A percentile compares a stretch with the other conserved stretches of the same genome.
phyloP scores from a whole-genome alignment of 2,113 vertebrate species.

The Puma concolor region DNA sequence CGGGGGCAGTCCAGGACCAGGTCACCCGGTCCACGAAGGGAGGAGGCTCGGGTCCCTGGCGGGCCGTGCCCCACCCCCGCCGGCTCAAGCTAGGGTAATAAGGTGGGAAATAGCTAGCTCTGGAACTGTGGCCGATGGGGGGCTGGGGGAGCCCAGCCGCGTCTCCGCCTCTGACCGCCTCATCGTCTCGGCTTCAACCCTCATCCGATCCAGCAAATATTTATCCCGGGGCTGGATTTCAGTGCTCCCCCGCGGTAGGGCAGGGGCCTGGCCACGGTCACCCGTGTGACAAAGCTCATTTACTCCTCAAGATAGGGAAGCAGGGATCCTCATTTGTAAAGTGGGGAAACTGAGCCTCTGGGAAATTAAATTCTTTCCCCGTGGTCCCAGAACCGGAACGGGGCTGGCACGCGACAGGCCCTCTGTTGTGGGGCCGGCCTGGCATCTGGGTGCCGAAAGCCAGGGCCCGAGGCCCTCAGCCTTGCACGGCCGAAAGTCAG shows the following conservation, averaged over 20 bases:
- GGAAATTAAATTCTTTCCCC: background rate
- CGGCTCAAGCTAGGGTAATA: background rate
- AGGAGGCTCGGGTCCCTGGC: background rate
- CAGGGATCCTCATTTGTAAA: background rate
- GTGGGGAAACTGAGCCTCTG: background rate
- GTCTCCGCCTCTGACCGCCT: background rate
- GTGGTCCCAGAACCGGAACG: background rate
- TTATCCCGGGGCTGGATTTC: background rate
- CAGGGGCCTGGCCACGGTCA: background rate
- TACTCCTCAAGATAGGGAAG: background rate
- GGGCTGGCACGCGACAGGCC: fast-evolving
- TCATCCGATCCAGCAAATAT: background rate
- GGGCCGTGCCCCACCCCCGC: background rate
- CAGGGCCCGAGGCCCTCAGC: background rate
- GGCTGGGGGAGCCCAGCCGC: background rate
- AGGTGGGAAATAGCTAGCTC: background rate
- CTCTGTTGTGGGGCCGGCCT: background rate
- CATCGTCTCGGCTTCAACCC: background rate
- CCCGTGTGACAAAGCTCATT: background rate
- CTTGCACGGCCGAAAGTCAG: too few species aligned
- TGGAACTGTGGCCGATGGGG: fast-evolving
- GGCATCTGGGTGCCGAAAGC: too few species aligned
- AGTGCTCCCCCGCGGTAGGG: background rate
- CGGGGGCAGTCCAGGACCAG: background rate
- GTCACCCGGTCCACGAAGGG: background rate